These are phyloP conservation scores for Pangasius larnaudii DNA, from an alignment of 2,797 vertebrate genomes.

Conservation along the genomic window DNA sequence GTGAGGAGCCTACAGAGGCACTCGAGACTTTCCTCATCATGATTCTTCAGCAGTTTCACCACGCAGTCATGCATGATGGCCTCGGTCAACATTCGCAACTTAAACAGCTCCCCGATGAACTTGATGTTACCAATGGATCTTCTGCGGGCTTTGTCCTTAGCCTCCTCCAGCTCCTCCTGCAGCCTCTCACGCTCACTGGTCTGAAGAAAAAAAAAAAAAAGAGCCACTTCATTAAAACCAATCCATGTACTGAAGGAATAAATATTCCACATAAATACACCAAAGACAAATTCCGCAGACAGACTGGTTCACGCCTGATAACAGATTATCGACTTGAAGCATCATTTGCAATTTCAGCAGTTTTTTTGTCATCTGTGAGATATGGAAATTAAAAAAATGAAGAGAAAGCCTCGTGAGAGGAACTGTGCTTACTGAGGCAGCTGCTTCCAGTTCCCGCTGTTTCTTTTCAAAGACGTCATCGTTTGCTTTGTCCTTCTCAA, in stretches of 20 bases:
- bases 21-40: conserved; percentile 85
- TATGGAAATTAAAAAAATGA: conserved; percentile 19
- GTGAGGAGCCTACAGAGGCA: conserved; percentile 87
- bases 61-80: conserved; percentile 91
- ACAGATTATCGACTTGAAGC: conserved; percentile 15
- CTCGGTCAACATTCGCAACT: conserved; percentile 87
- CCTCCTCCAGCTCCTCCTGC: conserved; percentile 85
- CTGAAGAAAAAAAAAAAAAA: conserved; percentile 59
- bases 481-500: conserved; percentile 88
- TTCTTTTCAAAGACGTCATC: conserved; percentile 88
- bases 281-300: conserved; percentile 5
- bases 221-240: neutral
- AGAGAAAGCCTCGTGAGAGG: neutral
- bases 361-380: conserved; percentile 4
- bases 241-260: neutral
- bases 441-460: conserved; percentile 84
- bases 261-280: neutral
- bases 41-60: conserved; percentile 87
- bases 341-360: conserved; percentile 23
- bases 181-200: conserved; percentile 80
- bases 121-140: conserved; percentile 89
- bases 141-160: conserved; percentile 86
- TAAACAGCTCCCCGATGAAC: conserved; percentile 88
- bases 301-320: neutral
- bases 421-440: conserved; percentile 58